Base-by-base conservation (phyloP, 2,888 invertebrate genomes). In the Desoria tigrina region DNA sequence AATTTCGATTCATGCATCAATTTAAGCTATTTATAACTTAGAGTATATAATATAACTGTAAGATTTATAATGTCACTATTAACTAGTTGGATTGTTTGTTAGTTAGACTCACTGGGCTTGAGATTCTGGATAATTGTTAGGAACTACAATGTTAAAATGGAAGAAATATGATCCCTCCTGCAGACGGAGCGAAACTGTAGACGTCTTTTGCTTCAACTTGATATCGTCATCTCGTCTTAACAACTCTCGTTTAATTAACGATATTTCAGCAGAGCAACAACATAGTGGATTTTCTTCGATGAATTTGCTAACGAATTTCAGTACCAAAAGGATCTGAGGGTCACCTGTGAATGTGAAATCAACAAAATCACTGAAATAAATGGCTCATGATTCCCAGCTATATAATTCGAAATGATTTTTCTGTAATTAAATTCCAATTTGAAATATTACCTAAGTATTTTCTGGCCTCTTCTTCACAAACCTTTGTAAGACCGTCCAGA, bases 191-290 rank as follows among this genome's bases (percentile, higher is more conserved):
- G 81, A 77, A 27, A 90, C 80, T 56, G 84, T 82, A 1, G 88
- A 86, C 24, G 80, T 81, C 77, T 88, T 88, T 77, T 89, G 88
- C 72, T 85, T 86, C 28, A 89, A 79, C 78, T 87, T 88, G 3
- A 89, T 78, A 75, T 86, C 86, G 77, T 87, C 86, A 14, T 78
- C 77, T 9, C 80, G 78, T 4, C 75, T 77, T 3, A 87, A 77
- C 18, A 73, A 79, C 32, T 78, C 74, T 67, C 82, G 81, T 72
- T 86, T 87, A 59, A 89, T 78, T 51, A 81, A 78, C 66, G 84
- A 82, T 66, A 90, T 87, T 80, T 90, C 89, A 77, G 88, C 87
- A 72, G 86, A 86, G 76, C 88, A 89, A 64, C 88, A 86, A 77
- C 86, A 87, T 2, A 90, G 80, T 0, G 88, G 86, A 80, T 88